Conservation (phyloP, 1,140 invertebrate genomes). For the Paraescarpia echinospica region DNA sequence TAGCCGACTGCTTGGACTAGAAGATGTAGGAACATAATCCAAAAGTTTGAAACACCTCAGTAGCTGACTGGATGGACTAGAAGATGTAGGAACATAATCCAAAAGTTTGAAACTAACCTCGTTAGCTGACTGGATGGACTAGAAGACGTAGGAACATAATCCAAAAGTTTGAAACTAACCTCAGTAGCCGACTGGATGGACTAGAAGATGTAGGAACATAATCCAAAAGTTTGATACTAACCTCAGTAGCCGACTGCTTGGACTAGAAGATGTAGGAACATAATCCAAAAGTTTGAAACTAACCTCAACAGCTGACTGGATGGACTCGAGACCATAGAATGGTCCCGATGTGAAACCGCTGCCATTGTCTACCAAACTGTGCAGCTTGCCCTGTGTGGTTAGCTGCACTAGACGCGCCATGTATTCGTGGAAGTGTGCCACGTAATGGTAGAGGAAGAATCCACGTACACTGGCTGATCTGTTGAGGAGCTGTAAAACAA, state of each 20-base stretch:
- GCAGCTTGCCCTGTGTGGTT: slow-evolving; percentile 36
- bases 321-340: slow-evolving; percentile 44
- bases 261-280: no score
- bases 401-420: slow-evolving; percentile 37
- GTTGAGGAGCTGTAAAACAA: slow-evolving; percentile 37
- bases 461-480: slow-evolving; percentile 50
- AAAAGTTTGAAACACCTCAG: slow-evolving; percentile 37
- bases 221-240: slow-evolving; percentile 24
- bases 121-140: slow-evolving; percentile 44
- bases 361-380: slow-evolving; percentile 42
- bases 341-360: slow-evolving; percentile 34
- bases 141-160: slow-evolving; percentile 42
- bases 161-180: slow-evolving; percentile 30
- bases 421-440: slow-evolving; percentile 32
- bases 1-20: slow-evolving; percentile 43
- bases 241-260: slow-evolving; percentile 46
- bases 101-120: slow-evolving; percentile 36
- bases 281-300: not conserved
- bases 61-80: slow-evolving; percentile 43
- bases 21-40: no score
- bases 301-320: slow-evolving; percentile 49
- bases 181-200: slow-evolving; percentile 46
- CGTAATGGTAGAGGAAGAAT: slow-evolving; percentile 46
- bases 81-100: no score
- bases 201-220: no score